Base-by-base conservation (phyloP, 2,888 invertebrate species). In the Diplolepis rosae region DNA sequence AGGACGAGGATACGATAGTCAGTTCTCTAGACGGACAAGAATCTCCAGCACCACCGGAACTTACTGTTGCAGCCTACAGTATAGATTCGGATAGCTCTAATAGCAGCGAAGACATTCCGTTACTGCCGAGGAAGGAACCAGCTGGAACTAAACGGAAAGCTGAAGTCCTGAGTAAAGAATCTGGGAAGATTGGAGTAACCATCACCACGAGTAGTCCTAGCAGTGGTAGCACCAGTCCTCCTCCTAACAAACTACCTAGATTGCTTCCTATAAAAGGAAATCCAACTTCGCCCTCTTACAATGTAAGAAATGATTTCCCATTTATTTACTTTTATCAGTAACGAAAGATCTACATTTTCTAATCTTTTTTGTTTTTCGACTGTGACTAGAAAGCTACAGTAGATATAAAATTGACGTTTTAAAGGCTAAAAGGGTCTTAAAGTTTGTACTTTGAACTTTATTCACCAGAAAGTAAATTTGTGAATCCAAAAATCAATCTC, bases 171-270 rank as follows among this genome's bases (percentile, higher is more conserved):
- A 94, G 94, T 48, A 94, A 94, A 82, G 96, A 96, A 87, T 95
- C 95, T 1, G 96, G 96, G 4, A 96, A 96, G 90, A 96, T 96
- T 80, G 96, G 96, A 61, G 96, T 96, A 65, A 96, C 96, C 66
- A 96, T 96, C 78, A 96, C 96, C 54, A 95, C 95, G 72, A 91
- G 91, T 79, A 90, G 90, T 84, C 90, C 91, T 1, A 90, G 89
- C 71, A 90, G 89, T 74, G 88, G 89, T 15, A 89, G 89, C 74
- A 84, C 86, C 9, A 89, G 90, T 76, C 91, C 92, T 45, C 91
- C 91, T 4, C 90, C 91, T 0, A 87, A 85, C 54, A 91, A 91
- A 85, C 89, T 89, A 61, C 89, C 89, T 6, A 84, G 87, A 65
- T 79, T 90, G 67, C 79, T 90, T 28, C 89, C 90, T 1, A 75